Conservation (phyloP, 2,888 invertebrate genomes). For the Agonopterix heracliana region DNA sequence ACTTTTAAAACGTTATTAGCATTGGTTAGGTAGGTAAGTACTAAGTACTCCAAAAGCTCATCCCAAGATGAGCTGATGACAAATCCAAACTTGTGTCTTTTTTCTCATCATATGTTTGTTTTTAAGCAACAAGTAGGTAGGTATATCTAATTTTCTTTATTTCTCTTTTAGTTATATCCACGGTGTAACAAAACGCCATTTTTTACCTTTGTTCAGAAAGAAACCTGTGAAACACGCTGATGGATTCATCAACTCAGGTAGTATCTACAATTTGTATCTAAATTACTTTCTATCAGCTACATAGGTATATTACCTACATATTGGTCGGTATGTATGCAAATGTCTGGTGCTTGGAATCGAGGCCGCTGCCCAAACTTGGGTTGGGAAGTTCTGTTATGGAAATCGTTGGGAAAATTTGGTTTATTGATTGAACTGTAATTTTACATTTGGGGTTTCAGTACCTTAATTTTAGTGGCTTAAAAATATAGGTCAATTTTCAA, state of each 20-base stretch:
- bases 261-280: constrained; percentile 4
- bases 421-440: too few relatives aligned
- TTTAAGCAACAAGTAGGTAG: too few relatives aligned
- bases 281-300: not conserved
- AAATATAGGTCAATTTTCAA: too few relatives aligned
- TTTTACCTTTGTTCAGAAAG: constrained; percentile 4
- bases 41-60: too few relatives aligned
- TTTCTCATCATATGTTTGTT: too few relatives aligned
- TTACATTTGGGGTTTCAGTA: too few relatives aligned
- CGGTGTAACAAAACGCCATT: constrained; percentile 13
- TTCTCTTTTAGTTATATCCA: constrained; percentile 1
- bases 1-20: too few relatives aligned
- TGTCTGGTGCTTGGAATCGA: constrained; percentile 16
- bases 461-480: too few relatives aligned
- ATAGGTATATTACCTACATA: not conserved
- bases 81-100: too few relatives aligned
- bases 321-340: constrained; percentile 23
- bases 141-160: too few relatives aligned
- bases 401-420: not conserved
- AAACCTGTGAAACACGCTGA: constrained; percentile 1
- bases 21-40: too few relatives aligned
- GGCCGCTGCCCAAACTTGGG: constrained; percentile 14
- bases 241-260: constrained; percentile 5
- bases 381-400: not conserved
- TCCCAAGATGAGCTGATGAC: too few relatives aligned